Base-by-base conservation (phyloP, 2,113 vertebrate species). In the Crotophaga sulcirostris region DNA sequence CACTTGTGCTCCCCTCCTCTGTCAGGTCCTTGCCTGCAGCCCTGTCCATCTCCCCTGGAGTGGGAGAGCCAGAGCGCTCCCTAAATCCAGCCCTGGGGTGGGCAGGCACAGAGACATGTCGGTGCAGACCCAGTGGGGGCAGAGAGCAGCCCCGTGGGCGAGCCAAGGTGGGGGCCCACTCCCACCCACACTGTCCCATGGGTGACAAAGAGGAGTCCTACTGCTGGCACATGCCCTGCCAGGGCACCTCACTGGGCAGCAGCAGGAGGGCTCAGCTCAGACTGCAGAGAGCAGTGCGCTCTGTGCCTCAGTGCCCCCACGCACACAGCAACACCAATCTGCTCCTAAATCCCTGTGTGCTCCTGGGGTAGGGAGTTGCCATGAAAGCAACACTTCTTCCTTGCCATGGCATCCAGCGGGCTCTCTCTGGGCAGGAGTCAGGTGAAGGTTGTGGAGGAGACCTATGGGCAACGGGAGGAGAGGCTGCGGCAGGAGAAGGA, bases 381-480 rank as follows among this genome's bases (percentile, higher is more conserved):
- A 6, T 10, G 36, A 59, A 87, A 52, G 34, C 38, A 81, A 47
- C 11, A 5, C 14, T 15, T 36, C 10, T 60, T 51, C 34, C 34
- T n/a, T 70, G 45, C 36, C 3, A 5, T 74, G 26, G 56, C 19
- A 49, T 21, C 47, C 47, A 24, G 47, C 21, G 47, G 45, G 45
- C 47, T 49, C n/a, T 85, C 36, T 52, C 31, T 0, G 47, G 51
- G 38, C 96, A 99, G 99, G 94, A 97, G 96, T 56, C 97, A 94
- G 3, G 45, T 99, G 85, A 98, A 98, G 94, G 82, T 98, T 94
- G 87, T 99, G 5, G 98, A 99, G 87, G 98, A 98, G 13, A 98
- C 97, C 0, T 96, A 95, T 10, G 96, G 98, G 93, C 97, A 97
- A 49, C 90, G 98, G 73, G 98, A 99, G 79, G 96, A 94, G 14